A percentile compares a stretch with the other conserved stretches of the same genome.
phyloP scores from a whole-genome alignment of 1,140 invertebrate genomes.

The Formica exsecta region DNA sequence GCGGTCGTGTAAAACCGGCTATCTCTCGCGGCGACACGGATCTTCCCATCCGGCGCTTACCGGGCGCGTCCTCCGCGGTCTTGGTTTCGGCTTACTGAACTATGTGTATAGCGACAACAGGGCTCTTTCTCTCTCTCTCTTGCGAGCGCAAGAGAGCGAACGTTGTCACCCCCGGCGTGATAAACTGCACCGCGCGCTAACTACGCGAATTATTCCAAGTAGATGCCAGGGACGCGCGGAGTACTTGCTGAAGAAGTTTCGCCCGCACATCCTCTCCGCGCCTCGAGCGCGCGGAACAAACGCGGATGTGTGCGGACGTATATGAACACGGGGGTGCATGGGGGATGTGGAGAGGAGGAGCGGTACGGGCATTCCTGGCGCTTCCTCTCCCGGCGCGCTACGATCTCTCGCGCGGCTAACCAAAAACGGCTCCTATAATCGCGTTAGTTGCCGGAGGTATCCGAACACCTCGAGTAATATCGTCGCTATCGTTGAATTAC shows the following conservation, averaged over 20 bases:
- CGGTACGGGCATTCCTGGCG: conserved; percentile 11
- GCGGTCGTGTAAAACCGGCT: conserved; percentile 21
- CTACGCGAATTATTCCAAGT: conserved; percentile 82
- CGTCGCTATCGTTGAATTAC: conserved; percentile 31
- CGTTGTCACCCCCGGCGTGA: conserved; percentile 76
- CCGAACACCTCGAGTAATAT: conserved; percentile 54
- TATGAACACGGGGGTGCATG: neutral
- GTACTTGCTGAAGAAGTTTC: conserved; percentile 68
- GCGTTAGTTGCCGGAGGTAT: conserved; percentile 51
- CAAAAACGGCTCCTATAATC: conserved; percentile 58
- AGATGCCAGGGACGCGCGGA: conserved; percentile 65
- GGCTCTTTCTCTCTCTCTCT: conserved; percentile 4
- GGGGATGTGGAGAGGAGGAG: neutral
- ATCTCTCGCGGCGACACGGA: conserved; percentile 31
- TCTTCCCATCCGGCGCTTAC: conserved; percentile 68
- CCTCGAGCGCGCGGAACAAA: conserved; percentile 44
- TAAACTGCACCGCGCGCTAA: conserved; percentile 78
- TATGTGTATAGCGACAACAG: conserved; percentile 64
- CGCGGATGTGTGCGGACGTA: conserved; percentile 20
- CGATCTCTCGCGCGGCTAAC: conserved; percentile 53
- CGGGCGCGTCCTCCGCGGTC: conserved; percentile 53
- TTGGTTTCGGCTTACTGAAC: conserved; percentile 74
- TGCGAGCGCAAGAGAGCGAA: conserved; percentile 53
- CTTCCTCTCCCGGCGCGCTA: neutral
- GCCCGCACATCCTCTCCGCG: conserved; percentile 57